Conservation (phyloP, 2,888 invertebrate genomes). For the Eupithecia inturbata region DNA sequence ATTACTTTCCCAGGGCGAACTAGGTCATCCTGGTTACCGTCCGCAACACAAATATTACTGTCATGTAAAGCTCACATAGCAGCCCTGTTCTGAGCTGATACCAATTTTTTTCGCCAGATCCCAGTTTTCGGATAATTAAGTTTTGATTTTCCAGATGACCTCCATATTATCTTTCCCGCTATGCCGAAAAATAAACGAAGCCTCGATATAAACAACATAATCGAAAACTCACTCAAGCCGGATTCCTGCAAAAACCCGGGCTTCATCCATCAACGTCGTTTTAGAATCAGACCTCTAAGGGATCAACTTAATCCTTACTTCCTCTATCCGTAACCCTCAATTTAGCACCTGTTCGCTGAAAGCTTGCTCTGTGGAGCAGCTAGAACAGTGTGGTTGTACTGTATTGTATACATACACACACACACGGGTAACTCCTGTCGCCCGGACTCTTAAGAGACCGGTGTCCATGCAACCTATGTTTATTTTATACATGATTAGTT, state of each 20-base stretch:
- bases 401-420: too few species aligned
- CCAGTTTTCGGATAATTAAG: background rate
- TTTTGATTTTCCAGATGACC: background rate
- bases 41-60: too few species aligned
- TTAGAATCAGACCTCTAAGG: slow-evolving; percentile 44
- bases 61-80: too few species aligned
- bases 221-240: slow-evolving; percentile 26
- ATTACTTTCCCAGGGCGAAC: too few species aligned
- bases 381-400: background rate
- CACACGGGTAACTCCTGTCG: too few species aligned
- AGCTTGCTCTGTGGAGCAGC: background rate
- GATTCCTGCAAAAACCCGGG: slow-evolving; percentile 36
- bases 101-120: background rate
- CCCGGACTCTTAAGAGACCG: too few species aligned
- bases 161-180: background rate
- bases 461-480: too few species aligned
- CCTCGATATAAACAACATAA: slow-evolving; percentile 28
- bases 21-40: too few species aligned
- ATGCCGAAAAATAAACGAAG: slow-evolving; percentile 5
- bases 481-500: too few species aligned
- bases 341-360: slow-evolving; percentile 33
- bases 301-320: slow-evolving; percentile 43
- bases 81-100: background rate
- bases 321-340: slow-evolving; percentile 43
- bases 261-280: slow-evolving; percentile 51